Evolutionary conservation across 2,888 invertebrate species (phyloP).

Genomic region (Anaspis maculata): DNA sequence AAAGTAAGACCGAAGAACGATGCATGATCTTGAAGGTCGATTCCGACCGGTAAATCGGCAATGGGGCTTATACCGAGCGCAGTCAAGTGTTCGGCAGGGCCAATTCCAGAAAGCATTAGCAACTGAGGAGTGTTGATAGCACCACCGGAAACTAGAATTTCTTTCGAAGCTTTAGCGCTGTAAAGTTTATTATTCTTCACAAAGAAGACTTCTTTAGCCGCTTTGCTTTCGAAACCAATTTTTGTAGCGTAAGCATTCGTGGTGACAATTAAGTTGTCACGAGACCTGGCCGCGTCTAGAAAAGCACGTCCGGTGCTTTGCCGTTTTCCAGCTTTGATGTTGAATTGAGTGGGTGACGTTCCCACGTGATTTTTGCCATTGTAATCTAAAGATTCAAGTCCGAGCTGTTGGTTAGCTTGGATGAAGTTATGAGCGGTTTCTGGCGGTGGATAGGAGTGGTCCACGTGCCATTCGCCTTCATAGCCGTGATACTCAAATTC

Average conservation of each 20-base stretch:
- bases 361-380: constrained; percentile 54
- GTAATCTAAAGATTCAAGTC: constrained; percentile 50
- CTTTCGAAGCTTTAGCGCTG: constrained; percentile 50
- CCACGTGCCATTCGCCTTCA: constrained; percentile 63
- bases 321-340: constrained; percentile 50
- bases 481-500: constrained; percentile 55
- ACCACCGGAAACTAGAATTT: constrained; percentile 68
- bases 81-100: constrained; percentile 21
- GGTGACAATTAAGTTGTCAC: constrained; percentile 51
- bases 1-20: constrained; percentile 19
- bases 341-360: constrained; percentile 55
- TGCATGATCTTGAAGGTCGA: constrained; percentile 24
- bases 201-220: constrained; percentile 50
- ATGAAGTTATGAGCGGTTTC: constrained; percentile 39
- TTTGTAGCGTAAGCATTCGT: constrained; percentile 48
- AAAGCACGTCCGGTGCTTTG: constrained; percentile 54
- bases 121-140: constrained; percentile 53
- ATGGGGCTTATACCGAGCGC: constrained; percentile 19
- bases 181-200: constrained; percentile 40
- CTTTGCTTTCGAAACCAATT: constrained; percentile 47
- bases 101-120: constrained; percentile 29
- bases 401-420: constrained; percentile 50
- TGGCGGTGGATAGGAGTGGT: constrained; percentile 69
- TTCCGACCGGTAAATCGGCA: constrained; percentile 25
- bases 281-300: constrained; percentile 44